These are phyloP conservation scores for Struthidea cinerea DNA, from an alignment of 2,113 vertebrate species.

Conservation along the genomic window DNA sequence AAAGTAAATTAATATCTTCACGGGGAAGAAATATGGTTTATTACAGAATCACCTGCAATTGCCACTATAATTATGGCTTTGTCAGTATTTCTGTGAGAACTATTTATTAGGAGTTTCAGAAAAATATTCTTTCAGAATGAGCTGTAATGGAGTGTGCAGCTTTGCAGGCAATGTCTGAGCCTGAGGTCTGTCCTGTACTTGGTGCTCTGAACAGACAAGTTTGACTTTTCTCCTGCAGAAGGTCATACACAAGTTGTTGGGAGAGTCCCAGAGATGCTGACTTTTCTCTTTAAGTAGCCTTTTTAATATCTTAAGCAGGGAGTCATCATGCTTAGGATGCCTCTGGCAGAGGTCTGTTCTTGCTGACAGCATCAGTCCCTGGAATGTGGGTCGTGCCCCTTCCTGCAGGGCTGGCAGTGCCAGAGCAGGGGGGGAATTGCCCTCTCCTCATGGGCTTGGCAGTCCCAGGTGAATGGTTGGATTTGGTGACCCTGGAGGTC, in stretches of 20 bases:
- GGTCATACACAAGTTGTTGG: not conserved
- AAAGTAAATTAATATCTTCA: slow-evolving; percentile 60
- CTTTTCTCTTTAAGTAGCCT: not conserved
- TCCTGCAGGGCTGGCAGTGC: not conserved
- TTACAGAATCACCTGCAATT: not conserved
- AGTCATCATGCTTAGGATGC: not conserved
- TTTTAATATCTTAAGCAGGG: not conserved
- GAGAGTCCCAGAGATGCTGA: not conserved
- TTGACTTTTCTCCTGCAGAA: not conserved
- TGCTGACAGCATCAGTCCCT: not conserved
- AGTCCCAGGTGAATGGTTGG: rapidly evolving
- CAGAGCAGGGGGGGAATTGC: not conserved
- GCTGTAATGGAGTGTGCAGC: not conserved
- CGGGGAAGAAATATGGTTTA: not conserved
- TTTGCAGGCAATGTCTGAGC: not conserved
- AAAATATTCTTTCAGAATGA: not conserved
- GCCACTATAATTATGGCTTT: slow-evolving; percentile 16
- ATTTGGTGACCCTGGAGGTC: not conserved
- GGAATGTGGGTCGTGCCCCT: rapidly evolving
- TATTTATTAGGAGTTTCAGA: not conserved
- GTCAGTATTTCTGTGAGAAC: not conserved
- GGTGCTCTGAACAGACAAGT: not conserved
- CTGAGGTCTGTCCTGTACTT: not conserved
- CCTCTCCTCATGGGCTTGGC: not conserved
- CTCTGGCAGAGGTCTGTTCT: not conserved